Base-by-base conservation (phyloP, 2,113 vertebrate genomes). In the Trinectes maculatus region DNA sequence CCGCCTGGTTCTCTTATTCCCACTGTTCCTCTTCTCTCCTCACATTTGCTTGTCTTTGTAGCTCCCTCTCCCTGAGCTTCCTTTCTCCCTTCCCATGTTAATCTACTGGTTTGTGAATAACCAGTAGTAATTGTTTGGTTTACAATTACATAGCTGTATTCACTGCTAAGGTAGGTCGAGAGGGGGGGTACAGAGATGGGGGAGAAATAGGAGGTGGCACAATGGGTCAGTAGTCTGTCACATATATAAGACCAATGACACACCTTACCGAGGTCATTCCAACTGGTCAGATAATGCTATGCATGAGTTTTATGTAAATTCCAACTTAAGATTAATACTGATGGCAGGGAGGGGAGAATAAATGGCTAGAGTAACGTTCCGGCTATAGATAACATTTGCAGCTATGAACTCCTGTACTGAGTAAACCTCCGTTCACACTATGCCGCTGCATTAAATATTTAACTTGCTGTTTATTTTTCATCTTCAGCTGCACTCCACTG, bases 111-210 rank as follows among this genome's bases (percentile, higher is more conserved):
- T 87, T 78, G 60, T 46, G 91, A 93, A 91, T 77, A 90, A 85
- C 87, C 89, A 89, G 26, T 81, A 82, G 86, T 83, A 91, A 93
- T 90, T n/a, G n/a, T n/a, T n/a, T 93, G 93, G 94, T 87, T 95
- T 94, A 91, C 89, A 91, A 94, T 94, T 95, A 92, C 67, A 67
- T 89, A 6, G 51, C 57, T 56, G 37, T 49, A 70, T 70, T 43
- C 74, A 40, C 22, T 6, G 24, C 55, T 31, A 44, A 37, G n/a
- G 49, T 10, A 59, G 53, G 63, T 55, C 28, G 53, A 71, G 52
- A 36, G 22, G 48, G 72, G 44, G 43, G 19, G 40, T n/a, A n/a
- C 22, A 37, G 68, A 22, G 34, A 53, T 19, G 24, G 53, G 71
- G 48, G 36, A 48, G 11, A 22, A 43, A 42, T 16, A 11, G 62